Base-by-base conservation (phyloP, 1,140 invertebrate genomes). In the Formica exsecta region DNA sequence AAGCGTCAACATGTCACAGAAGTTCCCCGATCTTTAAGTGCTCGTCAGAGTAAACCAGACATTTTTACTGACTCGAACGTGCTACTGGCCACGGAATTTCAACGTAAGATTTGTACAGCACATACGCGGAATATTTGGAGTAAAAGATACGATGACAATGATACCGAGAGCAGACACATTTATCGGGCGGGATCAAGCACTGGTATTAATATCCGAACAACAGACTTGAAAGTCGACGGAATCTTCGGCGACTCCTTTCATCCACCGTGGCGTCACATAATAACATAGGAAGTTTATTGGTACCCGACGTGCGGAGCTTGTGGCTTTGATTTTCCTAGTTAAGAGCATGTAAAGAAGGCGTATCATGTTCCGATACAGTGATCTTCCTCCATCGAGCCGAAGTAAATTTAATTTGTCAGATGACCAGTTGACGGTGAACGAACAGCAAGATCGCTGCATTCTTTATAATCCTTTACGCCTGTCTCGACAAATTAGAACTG, bases 231-330 rank as follows among this genome's bases (percentile, higher is more conserved):
- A 81, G 66, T 51, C 74, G 87, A 54, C 86, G 59, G 44, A 19
- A 54, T 6, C 62, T 61, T 54, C 74, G 87, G 81, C 66, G 73
- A 75, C 87, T 75, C 3, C 83, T 89, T 89, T 89, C 75, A 89
- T 76, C 83, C 48, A 32, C n/a, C 54, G 3, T n/a, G 54, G 36
- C 81, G 86, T 86, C 74, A 71, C 74, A 71, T 68, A 88, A 89
- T 88, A 86, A 89, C 80, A 74, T 88, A 64, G n/a, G 11, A 54
- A 88, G 86, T 88, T 89, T 89, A 88, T 88, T 65, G 57, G 29
- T 61, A 57, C 38, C 44, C 22, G 38, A n/a, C 51, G 38, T 3
- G 16, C 44, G n/a, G 7, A 32, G 22, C 29, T 70, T 25, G 68
- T 64, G 54, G 29, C 70, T 65, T 74, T 68, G 41, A 62, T 38